Percentiles rank a stretch among this genome's conserved stretches.
These are phyloP conservation scores for Linyphia triangularis DNA, from an alignment of 2,888 invertebrate species.

Conservation along the genomic window DNA sequence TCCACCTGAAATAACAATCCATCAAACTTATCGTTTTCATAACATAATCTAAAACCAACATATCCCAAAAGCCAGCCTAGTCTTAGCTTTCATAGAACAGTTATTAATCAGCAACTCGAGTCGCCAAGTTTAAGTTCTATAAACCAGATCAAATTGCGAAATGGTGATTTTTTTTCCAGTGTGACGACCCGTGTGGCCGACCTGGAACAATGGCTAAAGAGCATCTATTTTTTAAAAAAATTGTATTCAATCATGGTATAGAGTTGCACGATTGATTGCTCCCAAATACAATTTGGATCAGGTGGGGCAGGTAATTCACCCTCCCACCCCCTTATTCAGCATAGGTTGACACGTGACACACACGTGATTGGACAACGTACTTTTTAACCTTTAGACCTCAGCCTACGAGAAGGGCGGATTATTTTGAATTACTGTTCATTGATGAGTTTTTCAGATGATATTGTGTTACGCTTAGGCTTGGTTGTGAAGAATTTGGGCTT, in stretches of 20 bases:
- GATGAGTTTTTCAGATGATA: background rate
- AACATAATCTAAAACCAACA: too few species aligned
- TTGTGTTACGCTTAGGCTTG: background rate
- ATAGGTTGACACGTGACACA: constrained; percentile 1
- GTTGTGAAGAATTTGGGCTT: background rate
- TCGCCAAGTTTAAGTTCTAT: background rate
- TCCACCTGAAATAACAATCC: too few species aligned
- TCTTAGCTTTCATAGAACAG: background rate
- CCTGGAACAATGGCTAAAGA: background rate
- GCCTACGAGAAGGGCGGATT: background rate
- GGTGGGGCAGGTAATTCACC: background rate
- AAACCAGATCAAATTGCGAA: background rate
- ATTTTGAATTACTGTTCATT: background rate
- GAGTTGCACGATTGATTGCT: background rate
- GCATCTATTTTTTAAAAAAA: background rate
- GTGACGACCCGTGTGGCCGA: background rate
- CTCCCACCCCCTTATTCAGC: background rate
- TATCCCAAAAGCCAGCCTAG: background rate
- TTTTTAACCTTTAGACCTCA: background rate
- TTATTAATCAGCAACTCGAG: background rate
- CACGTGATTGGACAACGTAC: background rate
- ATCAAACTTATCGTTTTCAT: too few species aligned
- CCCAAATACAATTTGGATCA: background rate
- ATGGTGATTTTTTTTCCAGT: background rate
- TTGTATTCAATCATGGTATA: background rate